Base-by-base conservation (phyloP, 2,888 invertebrate species). In the Hyles lineata region DNA sequence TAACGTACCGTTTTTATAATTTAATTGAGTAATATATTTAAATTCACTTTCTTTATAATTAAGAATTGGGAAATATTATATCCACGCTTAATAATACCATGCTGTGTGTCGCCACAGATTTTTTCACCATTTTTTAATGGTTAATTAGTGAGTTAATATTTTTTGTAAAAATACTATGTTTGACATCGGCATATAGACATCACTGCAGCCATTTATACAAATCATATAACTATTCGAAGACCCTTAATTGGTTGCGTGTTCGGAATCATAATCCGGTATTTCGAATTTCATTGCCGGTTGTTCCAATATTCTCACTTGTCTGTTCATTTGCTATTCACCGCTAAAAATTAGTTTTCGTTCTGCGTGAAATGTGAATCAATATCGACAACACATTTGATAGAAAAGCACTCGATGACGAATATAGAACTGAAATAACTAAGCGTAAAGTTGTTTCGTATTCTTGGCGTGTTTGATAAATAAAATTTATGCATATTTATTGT, bases 281-380 rank as follows among this genome's bases (percentile, higher is more conserved):
- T 5, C 43, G 43, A 29, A 19, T 32, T 43, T 67, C 50, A 67
- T 23, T 50, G 67, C 43, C 43, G 17, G 23, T 50, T 43, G 50
- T 2, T 67, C 50, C 50, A 67, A 67, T 67, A 43, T 43, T 43
- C 15, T n/a, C 63, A 11, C 63, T 67, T 23, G 63, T 67, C 23
- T 67, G 17, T 50, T 67, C 43, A 63, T 63, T 67, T 50, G 1
- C 67, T 17, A 67, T 50, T 67, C 67, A 67, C 15, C 50, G 67
- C 23, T 43, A 50, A 67, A 21, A 35, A 63, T 17, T 50, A 50
- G 67, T 50, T 67, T 23, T 67, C 67, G 67, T 23, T 62, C 60
- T 62, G 69, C 72, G 43, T 43, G 43, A 43, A 43, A 43, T 43
- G 71, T 73, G 70, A 77, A 71, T 63, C n/a, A 63, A 35, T 63